Conservation (phyloP, 1,140 invertebrate genomes). For the Mya arenaria region DNA sequence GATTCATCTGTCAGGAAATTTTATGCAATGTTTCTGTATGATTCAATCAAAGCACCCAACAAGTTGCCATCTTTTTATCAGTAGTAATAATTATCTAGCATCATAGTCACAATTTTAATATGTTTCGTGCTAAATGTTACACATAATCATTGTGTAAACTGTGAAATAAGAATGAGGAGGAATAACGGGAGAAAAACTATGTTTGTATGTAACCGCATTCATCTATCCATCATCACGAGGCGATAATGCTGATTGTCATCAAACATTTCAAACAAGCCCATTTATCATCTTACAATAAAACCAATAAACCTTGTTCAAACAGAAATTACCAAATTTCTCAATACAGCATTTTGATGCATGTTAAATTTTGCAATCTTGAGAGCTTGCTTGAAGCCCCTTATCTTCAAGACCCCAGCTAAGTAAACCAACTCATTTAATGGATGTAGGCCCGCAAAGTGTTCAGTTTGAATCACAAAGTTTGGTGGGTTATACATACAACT, state of each 20-base stretch:
- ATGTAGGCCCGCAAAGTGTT: constrained; percentile 43
- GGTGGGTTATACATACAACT: constrained; percentile 42
- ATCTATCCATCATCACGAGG: background rate
- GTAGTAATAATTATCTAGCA: too few relatives aligned
- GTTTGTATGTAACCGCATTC: too few relatives aligned
- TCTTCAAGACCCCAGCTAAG: constrained; percentile 26
- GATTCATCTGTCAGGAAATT: too few relatives aligned
- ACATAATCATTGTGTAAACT: too few relatives aligned
- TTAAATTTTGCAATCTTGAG: constrained; percentile 19
- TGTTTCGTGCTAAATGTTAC: too few relatives aligned
- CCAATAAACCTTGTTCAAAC: constrained; percentile 39
- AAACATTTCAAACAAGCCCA: background rate
- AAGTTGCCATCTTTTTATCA: too few relatives aligned
- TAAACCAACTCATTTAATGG: constrained; percentile 46
- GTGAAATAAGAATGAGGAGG: too few relatives aligned
- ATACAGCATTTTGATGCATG: constrained; percentile 44
- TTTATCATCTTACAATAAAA: constrained; percentile 7
- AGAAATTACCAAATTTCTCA: constrained; percentile 40
- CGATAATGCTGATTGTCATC: constrained; percentile 1
- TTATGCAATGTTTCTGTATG: too few relatives aligned
- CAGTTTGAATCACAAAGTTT: constrained; percentile 37
- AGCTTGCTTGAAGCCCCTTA: constrained; percentile 36
- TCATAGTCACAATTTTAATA: too few relatives aligned
- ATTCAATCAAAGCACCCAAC: too few relatives aligned
- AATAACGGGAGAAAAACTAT: too few relatives aligned